These are phyloP conservation scores for Ictalurus furcatus DNA, from an alignment of 2,113 vertebrate species.

Conservation along the genomic window DNA sequence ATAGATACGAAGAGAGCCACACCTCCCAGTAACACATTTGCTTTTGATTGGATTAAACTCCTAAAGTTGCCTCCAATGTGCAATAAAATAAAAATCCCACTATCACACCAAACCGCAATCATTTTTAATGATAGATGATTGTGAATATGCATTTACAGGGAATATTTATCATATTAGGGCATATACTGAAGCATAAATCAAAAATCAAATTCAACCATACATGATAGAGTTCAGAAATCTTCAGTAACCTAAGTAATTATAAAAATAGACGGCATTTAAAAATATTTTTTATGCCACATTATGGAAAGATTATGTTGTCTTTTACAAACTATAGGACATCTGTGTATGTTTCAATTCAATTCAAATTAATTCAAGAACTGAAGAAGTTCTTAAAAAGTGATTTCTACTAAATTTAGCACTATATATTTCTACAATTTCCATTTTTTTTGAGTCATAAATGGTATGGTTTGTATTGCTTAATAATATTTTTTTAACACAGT, in stretches of 20 bases:
- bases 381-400: background rate
- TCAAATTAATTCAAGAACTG: background rate
- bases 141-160: constrained; percentile 14
- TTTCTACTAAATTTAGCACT: background rate
- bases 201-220: background rate
- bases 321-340: background rate
- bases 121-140: constrained; percentile 5
- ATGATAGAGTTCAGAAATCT: background rate
- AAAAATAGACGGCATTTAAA: background rate
- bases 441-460: background rate
- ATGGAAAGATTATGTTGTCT: background rate
- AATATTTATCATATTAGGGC: constrained; percentile 1
- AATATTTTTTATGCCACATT: background rate
- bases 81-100: constrained; percentile 31
- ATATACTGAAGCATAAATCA: background rate
- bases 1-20: constrained; percentile 27
- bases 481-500: background rate
- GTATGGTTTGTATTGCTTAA: background rate
- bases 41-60: constrained; percentile 25
- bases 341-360: background rate
- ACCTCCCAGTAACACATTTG: constrained; percentile 15
- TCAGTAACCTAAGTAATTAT: background rate
- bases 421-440: background rate
- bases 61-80: constrained; percentile 17
- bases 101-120: constrained; percentile 5